A percentile compares a stretch with the other conserved stretches of the same genome.
These are phyloP conservation scores for Cynocephalus volans DNA, from an alignment of 2,113 vertebrate species.

Conservation along the genomic window DNA sequence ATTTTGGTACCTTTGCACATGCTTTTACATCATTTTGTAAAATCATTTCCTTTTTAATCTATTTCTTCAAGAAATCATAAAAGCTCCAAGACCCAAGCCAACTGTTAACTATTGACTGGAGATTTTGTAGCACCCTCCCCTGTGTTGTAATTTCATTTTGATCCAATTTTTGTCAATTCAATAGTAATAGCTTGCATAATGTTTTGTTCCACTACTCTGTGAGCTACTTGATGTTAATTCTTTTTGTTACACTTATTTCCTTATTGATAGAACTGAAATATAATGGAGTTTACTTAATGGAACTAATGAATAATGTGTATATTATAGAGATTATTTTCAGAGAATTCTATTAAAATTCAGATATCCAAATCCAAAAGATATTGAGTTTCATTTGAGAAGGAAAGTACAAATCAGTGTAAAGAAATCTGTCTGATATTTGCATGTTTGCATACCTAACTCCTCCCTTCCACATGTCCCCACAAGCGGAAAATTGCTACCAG, in stretches of 20 bases:
- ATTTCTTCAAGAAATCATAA: background rate
- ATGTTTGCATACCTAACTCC: background rate
- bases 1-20: background rate
- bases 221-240: background rate
- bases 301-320: background rate
- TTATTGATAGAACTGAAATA: background rate
- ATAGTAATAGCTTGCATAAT: background rate
- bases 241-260: background rate
- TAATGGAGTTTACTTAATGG: background rate
- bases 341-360: slow-evolving; percentile 17
- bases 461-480: background rate
- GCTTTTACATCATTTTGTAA: background rate
- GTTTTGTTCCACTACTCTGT: background rate
- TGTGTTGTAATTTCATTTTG: background rate
- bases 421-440: slow-evolving; percentile 37
- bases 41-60: background rate
- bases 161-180: background rate
- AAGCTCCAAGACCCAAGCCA: background rate
- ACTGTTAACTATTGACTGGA: background rate
- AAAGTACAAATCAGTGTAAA: slow-evolving; percentile 55
- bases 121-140: background rate
- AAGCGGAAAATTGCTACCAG: background rate
- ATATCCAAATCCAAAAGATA: background rate
- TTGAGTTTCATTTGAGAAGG: background rate
- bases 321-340: background rate